Evolutionary conservation across 1,140 invertebrate genomes (phyloP).

Genomic region (Temnothorax nylanderi): DNA sequence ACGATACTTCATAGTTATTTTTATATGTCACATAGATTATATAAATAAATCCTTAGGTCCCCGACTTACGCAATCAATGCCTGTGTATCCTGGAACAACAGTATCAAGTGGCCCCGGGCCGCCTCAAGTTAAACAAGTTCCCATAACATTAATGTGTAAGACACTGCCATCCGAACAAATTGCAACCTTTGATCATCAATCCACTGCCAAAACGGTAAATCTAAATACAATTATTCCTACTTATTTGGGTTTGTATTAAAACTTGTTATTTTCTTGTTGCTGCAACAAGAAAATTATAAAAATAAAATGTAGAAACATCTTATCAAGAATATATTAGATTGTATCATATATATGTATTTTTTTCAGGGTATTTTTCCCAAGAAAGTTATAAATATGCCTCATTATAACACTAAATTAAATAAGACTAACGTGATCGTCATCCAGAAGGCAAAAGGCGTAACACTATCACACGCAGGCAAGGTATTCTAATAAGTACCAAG

Average conservation of each 20-base stretch:
- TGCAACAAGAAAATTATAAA: background rate
- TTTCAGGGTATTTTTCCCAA: slow-evolving; percentile 75
- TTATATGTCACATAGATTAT: background rate
- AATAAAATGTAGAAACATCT: background rate
- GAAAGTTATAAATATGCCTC: slow-evolving; percentile 76
- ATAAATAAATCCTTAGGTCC: slow-evolving; percentile 60
- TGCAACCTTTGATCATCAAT: slow-evolving; percentile 75
- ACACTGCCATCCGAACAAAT: slow-evolving; percentile 71
- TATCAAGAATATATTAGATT: background rate
- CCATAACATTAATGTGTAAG: slow-evolving; percentile 71
- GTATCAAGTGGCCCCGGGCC: slow-evolving; percentile 79
- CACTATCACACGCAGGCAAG: slow-evolving; percentile 82
- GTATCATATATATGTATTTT: slow-evolving; percentile 35
- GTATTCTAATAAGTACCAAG: slow-evolving; percentile 65
- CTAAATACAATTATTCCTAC: background rate
- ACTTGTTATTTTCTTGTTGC: no score
- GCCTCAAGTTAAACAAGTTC: slow-evolving; percentile 62
- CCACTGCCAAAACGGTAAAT: slow-evolving; percentile 77
- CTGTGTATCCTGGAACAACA: slow-evolving; percentile 63
- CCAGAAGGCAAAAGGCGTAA: slow-evolving; percentile 81
- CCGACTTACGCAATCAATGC: slow-evolving; percentile 65
- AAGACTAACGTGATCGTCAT: slow-evolving; percentile 82
- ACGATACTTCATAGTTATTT: background rate
- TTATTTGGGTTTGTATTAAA: background rate
- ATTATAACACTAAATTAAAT: slow-evolving; percentile 75